Conservation (phyloP, 2,113 vertebrate genomes). For the Halcyon senegalensis region DNA sequence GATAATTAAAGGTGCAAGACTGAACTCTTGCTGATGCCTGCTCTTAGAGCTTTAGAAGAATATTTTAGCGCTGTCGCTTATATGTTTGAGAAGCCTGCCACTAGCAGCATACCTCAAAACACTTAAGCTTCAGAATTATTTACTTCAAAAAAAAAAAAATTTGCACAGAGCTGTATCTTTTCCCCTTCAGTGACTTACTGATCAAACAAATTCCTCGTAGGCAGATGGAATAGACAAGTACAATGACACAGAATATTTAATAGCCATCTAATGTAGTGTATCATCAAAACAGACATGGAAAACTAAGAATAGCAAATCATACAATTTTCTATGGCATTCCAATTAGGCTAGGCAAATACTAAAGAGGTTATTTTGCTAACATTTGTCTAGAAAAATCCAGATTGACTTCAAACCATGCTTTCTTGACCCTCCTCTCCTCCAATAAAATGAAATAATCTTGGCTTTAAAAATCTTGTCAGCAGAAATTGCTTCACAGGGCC, state of each 20-base stretch:
- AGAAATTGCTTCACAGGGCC: background rate
- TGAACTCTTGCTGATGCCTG: slow-evolving; percentile 24
- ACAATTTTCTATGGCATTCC: background rate
- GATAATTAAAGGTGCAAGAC: slow-evolving; percentile 37
- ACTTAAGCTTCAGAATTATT: slow-evolving; percentile 32
- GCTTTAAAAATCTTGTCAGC: background rate
- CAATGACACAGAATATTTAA: slow-evolving; percentile 23
- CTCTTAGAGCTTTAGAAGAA: slow-evolving; percentile 13
- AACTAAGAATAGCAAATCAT: background rate
- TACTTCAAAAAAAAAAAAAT: slow-evolving; percentile 46
- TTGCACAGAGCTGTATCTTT: background rate
- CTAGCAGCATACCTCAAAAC: background rate
- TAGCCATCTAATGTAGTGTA: background rate
- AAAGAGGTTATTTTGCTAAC: background rate
- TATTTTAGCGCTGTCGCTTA: slow-evolving; percentile 18
- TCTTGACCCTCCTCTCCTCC: background rate
- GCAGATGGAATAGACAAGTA: background rate
- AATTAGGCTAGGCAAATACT: slow-evolving; percentile 1
- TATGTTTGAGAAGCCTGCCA: slow-evolving; percentile 32
- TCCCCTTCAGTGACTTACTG: slow-evolving; percentile 6
- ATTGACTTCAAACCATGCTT: background rate
- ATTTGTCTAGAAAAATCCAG: background rate
- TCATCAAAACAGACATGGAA: background rate
- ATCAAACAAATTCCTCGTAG: slow-evolving; percentile 25
- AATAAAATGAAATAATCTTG: background rate